Evolutionary conservation across 2,113 vertebrate species (phyloP), one percentile per base, ranked within the genome.

Genomic region (Trogon surrucura): DNA sequence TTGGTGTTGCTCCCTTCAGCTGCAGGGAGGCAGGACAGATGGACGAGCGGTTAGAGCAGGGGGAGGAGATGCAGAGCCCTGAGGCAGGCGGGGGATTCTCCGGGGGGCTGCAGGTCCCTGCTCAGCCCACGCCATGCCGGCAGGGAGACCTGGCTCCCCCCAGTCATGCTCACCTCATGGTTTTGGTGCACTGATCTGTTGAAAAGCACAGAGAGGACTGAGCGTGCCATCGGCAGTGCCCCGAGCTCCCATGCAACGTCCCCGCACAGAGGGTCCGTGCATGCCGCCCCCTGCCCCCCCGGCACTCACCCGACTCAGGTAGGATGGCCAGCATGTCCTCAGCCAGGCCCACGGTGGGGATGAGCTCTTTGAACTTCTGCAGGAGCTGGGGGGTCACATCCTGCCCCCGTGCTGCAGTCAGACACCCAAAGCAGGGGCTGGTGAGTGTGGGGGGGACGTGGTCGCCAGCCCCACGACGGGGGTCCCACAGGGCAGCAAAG

Each of bases 211-310:
- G 53, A 51, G 44, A 82, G 15, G 38, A 5, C 9, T 85, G 48
- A 92, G 57, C 13, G 13, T 5, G 51, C 13, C 34, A 27, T 0
- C 1, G 45, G 38, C 57, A 48, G 27, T 17, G 38, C 12, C 41
- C 45, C 16, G 34, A 77, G 54, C 21, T n/a, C 48, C 34, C 0
- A 0, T 0, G 0, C 58, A 56, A 16, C 2, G 0, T 14, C 10
- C 21, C 30, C 7, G 5, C 1, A 6, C 50, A 86, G 56, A 61
- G 23, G 29, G 44, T 7, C 45, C 0, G 0, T 4, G 22, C 0
- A 3, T 58, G 57, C 23, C 14, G 6, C 45, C 23, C 85, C 1
- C 1, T 18, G 1, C 36, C 53, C 32, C 26, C 3, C 6, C 23
- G 32, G 44, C 91, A 83, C 79, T 90, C 72, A 94, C 96, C 80